Conservation (phyloP, 2,888 invertebrate genomes). For the Parochlus steinenii region DNA sequence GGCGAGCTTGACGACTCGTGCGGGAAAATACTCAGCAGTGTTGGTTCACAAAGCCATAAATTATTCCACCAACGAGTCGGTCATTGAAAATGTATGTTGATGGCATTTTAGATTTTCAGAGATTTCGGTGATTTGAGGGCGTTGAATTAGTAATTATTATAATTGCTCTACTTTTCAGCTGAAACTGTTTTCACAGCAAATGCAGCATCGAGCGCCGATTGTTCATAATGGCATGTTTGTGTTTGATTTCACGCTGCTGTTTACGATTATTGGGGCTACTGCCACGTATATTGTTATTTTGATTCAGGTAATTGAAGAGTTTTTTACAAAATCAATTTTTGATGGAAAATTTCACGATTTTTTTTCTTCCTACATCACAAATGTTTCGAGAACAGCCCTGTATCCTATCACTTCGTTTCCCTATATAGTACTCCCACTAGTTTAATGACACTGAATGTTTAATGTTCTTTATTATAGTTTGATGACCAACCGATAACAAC, state of each 20-base stretch:
- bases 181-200: conserved; percentile 11
- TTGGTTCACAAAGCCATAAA: conserved; percentile 11
- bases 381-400: no score
- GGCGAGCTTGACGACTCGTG: conserved; percentile 7
- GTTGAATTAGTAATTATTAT: conserved; percentile 1
- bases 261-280: conserved; percentile 10
- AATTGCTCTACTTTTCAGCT: conserved; percentile 2
- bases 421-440: no score
- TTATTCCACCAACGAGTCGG: conserved; percentile 7
- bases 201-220: conserved; percentile 10
- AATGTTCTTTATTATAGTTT: no score
- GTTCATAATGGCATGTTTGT: conserved; percentile 5
- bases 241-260: conserved; percentile 8
- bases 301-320: no score
- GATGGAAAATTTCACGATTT: no score
- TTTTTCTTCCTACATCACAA: no score
- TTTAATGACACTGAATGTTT: no score
- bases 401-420: no score
- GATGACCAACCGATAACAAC: no score
- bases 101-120: neutral
- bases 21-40: conserved; percentile 11
- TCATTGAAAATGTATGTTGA: conserved; percentile 9
- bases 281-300: conserved; percentile 11
- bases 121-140: neutral
- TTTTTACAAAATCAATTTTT: no score